These are phyloP conservation scores for Eclectus roratus DNA, from an alignment of 2,113 vertebrate species.

Conservation along the genomic window DNA sequence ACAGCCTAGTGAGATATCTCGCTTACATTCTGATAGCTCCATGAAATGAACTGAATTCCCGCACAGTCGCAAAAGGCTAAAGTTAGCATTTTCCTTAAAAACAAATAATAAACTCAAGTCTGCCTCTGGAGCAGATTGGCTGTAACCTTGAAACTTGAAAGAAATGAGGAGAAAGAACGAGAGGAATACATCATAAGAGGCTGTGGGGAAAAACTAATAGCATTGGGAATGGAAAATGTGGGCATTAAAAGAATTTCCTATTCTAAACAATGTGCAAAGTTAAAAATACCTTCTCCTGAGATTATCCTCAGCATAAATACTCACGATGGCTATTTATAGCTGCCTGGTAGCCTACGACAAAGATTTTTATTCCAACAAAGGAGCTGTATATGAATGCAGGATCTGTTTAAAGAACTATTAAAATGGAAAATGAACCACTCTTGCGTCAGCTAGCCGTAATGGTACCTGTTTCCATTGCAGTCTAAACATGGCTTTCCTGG, in stretches of 20 bases:
- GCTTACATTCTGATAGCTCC: slow-evolving; percentile 50
- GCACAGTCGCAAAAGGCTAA: slow-evolving; percentile 9
- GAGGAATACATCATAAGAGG: background rate
- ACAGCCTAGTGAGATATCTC: slow-evolving; percentile 44
- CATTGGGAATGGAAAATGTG: slow-evolving; percentile 70
- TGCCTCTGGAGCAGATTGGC: slow-evolving; percentile 31
- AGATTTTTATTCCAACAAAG: slow-evolving; percentile 78
- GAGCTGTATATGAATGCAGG: slow-evolving; percentile 56
- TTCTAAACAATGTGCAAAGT: slow-evolving; percentile 72
- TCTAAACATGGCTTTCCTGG: slow-evolving; percentile 35
- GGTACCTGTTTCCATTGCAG: slow-evolving; percentile 17
- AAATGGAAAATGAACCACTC: slow-evolving; percentile 63
- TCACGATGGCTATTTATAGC: slow-evolving; percentile 71
- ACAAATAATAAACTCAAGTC: background rate
- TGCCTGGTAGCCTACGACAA: slow-evolving; percentile 57
- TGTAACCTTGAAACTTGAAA: slow-evolving; percentile 60
- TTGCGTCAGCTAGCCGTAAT: background rate
- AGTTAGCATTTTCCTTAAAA: slow-evolving; percentile 49
- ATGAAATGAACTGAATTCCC: slow-evolving; percentile 48
- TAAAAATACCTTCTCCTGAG: slow-evolving; percentile 77
- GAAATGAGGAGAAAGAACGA: slow-evolving; percentile 17
- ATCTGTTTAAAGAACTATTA: slow-evolving; percentile 50
- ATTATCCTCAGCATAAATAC: slow-evolving; percentile 68
- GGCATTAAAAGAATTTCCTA: slow-evolving; percentile 76
- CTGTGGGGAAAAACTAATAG: slow-evolving; percentile 9